Conservation (phyloP, 2,113 vertebrate genomes). For the Columba livia region DNA sequence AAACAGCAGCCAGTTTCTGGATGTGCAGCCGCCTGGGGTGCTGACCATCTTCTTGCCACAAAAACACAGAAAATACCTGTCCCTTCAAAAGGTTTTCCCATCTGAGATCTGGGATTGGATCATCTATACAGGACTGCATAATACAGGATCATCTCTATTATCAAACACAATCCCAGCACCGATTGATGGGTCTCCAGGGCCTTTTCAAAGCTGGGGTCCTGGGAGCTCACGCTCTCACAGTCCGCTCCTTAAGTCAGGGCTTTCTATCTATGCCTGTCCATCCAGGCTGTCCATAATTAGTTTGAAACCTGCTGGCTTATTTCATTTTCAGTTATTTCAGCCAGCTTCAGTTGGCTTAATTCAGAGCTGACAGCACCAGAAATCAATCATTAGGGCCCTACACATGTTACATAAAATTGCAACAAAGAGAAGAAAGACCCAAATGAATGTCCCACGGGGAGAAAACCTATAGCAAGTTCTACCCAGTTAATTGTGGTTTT, state of each 20-base stretch:
- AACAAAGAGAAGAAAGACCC: background rate
- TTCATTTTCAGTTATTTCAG: background rate
- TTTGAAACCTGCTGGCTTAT: background rate
- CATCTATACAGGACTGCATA: background rate
- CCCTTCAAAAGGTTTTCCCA: background rate
- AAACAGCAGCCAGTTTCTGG: constrained; percentile 21
- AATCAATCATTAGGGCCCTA: background rate
- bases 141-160: constrained; percentile 4
- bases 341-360: background rate
- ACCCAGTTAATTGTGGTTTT: background rate
- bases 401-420: background rate
- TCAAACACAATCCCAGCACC: background rate
- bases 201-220: background rate
- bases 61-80: background rate
- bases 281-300: background rate
- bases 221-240: background rate
- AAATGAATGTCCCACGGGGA: background rate
- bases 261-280: background rate
- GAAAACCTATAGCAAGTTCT: background rate
- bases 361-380: background rate
- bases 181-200: background rate
- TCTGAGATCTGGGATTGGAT: background rate
- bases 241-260: background rate
- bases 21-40: background rate
- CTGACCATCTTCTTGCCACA: background rate